Percentiles rank a stretch among this genome's conserved stretches.
Conservation (phyloP, 2,797 vertebrate genomes). For the Tangara arthus region DNA sequence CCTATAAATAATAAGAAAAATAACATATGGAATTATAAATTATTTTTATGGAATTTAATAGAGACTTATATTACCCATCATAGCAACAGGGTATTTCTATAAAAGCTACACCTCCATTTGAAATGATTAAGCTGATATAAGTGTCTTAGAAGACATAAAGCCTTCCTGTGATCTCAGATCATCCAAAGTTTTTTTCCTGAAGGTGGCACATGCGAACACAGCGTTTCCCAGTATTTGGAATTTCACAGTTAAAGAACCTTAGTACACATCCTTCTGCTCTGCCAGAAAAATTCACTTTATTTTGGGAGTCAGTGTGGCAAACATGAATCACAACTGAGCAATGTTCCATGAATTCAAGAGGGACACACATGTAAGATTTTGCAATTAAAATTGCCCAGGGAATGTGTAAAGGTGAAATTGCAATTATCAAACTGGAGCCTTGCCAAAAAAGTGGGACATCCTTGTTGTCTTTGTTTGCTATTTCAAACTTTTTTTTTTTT, state of each 20-base stretch:
- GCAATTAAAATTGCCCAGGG: neutral
- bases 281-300: neutral
- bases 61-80: accelerated
- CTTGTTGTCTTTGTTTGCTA: neutral
- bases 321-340: neutral
- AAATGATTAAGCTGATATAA: neutral
- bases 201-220: accelerated
- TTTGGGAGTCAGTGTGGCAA: neutral
- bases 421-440: constrained; percentile 22
- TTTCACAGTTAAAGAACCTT: neutral
- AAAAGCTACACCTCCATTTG: neutral
- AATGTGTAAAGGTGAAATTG: neutral
- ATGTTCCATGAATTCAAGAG: neutral
- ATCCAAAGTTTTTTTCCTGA: neutral
- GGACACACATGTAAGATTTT: neutral
- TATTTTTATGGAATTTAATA: neutral
- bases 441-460: neutral
- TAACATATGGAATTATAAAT: neutral
- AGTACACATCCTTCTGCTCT: neutral
- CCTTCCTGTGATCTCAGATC: neutral
- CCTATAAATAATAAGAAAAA: neutral
- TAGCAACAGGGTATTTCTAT: neutral
- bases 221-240: neutral
- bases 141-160: neutral
- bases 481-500: neutral